Evolutionary conservation across 2,113 vertebrate genomes (phyloP).

Genomic region (Prinia subflava): DNA sequence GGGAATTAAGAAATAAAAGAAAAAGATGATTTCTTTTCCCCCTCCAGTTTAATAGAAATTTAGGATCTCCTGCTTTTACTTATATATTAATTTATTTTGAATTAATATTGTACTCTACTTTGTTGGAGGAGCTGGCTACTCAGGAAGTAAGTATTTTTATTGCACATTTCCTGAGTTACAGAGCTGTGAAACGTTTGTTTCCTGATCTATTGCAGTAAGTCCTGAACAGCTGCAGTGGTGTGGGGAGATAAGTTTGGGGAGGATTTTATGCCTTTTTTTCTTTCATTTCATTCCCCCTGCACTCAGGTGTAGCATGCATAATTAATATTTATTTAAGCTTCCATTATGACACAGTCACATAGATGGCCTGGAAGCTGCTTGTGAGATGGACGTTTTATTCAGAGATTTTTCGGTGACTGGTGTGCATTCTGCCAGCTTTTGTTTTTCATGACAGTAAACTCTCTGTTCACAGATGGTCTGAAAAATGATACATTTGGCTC

Average conservation of each 20-base stretch:
- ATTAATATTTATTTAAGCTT: background rate
- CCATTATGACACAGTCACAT: background rate
- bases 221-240: background rate
- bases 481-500: conserved; percentile 16
- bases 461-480: conserved; percentile 39
- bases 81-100: background rate
- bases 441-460: background rate
- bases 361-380: background rate
- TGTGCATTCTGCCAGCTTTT: conserved; percentile 13
- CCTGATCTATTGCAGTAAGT: background rate
- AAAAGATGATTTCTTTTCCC: accelerated
- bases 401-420: background rate
- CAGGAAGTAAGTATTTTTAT: background rate
- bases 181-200: background rate
- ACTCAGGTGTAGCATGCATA: background rate
- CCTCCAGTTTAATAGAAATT: background rate
- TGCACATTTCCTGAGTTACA: background rate
- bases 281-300: background rate
- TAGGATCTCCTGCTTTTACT: background rate
- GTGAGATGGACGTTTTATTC: background rate
- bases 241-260: background rate
- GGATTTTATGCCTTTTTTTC: background rate
- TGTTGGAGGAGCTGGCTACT: background rate
- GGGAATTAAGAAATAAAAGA: background rate
- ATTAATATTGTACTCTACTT: background rate